Evolutionary conservation across 2,888 invertebrate genomes (phyloP).

Genomic region (Adelognathus sp.): DNA sequence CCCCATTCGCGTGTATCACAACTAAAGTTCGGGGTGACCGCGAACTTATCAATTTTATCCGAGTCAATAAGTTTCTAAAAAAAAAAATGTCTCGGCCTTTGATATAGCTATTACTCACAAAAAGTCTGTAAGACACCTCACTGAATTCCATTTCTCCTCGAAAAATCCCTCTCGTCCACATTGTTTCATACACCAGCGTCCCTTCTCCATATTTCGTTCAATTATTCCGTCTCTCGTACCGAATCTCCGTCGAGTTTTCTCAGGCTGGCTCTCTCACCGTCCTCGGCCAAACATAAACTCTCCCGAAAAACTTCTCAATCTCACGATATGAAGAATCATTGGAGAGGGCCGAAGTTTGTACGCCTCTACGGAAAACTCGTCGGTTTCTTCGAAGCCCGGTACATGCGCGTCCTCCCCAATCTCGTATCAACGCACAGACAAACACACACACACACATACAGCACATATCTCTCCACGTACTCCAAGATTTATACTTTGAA

Average conservation of each 20-base stretch:
- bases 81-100: too few species aligned
- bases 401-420: not conserved
- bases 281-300: not conserved
- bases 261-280: not conserved
- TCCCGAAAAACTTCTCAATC: constrained; percentile 19
- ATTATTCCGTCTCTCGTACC: not conserved
- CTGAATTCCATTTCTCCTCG: not conserved
- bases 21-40: too few species aligned
- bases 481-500: constrained; percentile 48
- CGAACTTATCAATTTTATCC: too few species aligned
- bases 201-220: not conserved
- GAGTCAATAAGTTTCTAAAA: too few species aligned
- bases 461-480: not conserved
- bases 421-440: not conserved
- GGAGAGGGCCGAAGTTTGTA: constrained; percentile 20
- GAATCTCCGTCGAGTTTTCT: not conserved
- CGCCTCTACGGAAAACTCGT: constrained; percentile 23
- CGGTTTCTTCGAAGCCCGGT: not conserved
- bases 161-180: not conserved
- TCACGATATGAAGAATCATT: constrained; percentile 25
- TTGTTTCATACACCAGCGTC: not conserved
- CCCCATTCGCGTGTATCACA: too few species aligned
- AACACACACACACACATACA: not conserved
- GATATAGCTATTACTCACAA: too few species aligned
- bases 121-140: too few species aligned